Percentiles rank a stretch among this genome's conserved stretches.
phyloP scores from a whole-genome alignment of 2,888 invertebrate species.

The Maniola hyperantus region DNA sequence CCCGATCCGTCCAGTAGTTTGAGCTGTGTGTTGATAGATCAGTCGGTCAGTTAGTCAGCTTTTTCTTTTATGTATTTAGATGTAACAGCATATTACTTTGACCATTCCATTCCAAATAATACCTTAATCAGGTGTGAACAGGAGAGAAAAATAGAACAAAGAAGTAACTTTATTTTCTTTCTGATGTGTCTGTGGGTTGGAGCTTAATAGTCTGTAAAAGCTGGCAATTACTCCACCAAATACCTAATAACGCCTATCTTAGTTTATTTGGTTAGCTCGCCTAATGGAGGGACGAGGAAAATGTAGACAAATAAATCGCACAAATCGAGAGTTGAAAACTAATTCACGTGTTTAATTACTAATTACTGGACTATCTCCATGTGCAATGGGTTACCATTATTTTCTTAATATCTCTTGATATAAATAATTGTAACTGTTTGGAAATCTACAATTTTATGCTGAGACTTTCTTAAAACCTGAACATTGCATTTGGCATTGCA shows the following conservation, averaged over 20 bases:
- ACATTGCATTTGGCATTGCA: too few species aligned
- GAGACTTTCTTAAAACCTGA: too few species aligned
- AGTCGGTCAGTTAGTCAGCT: too few species aligned
- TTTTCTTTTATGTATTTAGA: too few species aligned
- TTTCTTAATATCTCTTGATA: too few species aligned
- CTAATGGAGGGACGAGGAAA: conserved; percentile 12
- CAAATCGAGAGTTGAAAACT: background rate
- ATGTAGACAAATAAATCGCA: conserved; percentile 1
- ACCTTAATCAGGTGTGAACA: conserved; percentile 9
- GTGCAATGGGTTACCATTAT: too few species aligned
- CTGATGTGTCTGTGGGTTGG: background rate
- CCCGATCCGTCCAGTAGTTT: too few species aligned
- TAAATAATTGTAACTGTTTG: too few species aligned
- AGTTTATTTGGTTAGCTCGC: conserved; percentile 1
- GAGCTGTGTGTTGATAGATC: too few species aligned
- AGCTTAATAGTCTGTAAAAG: conserved; percentile 13
- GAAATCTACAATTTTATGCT: too few species aligned
- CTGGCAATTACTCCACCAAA: conserved; percentile 17
- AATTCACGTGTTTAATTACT: background rate
- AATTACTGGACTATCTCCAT: background rate
- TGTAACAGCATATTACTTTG: too few species aligned
- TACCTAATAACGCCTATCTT: conserved; percentile 20
- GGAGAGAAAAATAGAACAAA: background rate
- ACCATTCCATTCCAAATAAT: too few species aligned
- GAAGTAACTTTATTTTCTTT: conserved; percentile 6